phyloP scores from a whole-genome alignment of 2,113 vertebrate genomes.

The Tetrao urogallus region DNA sequence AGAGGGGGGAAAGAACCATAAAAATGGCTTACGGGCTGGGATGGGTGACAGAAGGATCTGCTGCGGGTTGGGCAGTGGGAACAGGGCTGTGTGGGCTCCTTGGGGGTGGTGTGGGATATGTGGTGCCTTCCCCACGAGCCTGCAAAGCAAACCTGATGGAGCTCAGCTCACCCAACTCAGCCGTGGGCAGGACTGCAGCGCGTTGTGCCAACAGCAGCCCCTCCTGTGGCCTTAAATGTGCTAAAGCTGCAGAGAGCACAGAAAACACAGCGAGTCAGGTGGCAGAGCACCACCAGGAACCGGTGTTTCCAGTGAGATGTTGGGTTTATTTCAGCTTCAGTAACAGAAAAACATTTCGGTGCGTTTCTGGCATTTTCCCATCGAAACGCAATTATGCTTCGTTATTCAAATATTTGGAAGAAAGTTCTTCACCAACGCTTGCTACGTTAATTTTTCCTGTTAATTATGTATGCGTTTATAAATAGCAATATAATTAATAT shows the following conservation, averaged over 20 bases:
- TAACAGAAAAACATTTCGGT: slow-evolving; percentile 18
- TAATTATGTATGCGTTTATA: slow-evolving; percentile 75
- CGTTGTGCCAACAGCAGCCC: background rate
- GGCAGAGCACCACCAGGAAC: background rate
- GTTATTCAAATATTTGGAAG: slow-evolving; percentile 70
- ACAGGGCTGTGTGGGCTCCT: background rate
- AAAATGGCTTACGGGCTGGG: background rate
- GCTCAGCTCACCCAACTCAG: rapidly evolving
- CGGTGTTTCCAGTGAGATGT: background rate
- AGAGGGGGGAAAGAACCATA: rapidly evolving
- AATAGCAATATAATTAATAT: slow-evolving; percentile 73
- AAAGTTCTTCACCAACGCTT: slow-evolving; percentile 39
- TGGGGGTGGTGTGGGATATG: background rate
- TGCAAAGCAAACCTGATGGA: no score
- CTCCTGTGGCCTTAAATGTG: rapidly evolving
- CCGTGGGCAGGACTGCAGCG: rapidly evolving
- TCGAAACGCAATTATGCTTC: slow-evolving; percentile 64
- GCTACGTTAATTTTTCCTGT: slow-evolving; percentile 68
- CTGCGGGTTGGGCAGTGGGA: no score
- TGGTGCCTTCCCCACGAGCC: background rate
- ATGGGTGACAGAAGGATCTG: background rate
- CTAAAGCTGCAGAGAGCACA: background rate
- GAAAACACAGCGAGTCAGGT: background rate
- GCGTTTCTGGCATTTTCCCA: slow-evolving; percentile 54
- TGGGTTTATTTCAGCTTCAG: background rate